Percentiles rank a stretch among this genome's conserved stretches.
These are phyloP conservation scores for Hipparchia sbordonii DNA, from an alignment of 2,888 invertebrate genomes.

Conservation along the genomic window DNA sequence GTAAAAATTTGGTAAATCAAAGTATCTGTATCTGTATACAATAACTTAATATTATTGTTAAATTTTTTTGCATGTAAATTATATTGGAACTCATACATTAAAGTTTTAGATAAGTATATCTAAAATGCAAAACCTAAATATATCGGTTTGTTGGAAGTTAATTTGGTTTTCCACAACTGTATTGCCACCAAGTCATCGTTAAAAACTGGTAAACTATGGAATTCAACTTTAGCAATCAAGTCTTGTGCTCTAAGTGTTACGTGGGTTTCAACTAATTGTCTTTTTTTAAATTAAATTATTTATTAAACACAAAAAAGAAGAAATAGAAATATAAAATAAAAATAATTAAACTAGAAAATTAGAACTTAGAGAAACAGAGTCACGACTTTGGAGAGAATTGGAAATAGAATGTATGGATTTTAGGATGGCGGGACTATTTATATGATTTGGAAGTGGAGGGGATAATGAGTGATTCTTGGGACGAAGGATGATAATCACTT, in stretches of 20 bases:
- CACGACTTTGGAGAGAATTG: no score
- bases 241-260: conserved; percentile 38
- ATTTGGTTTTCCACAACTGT: conserved; percentile 37
- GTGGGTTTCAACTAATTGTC: no score
- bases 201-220: conserved; percentile 51
- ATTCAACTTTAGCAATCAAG: conserved; percentile 47
- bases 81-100: conserved; percentile 45
- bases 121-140: conserved; percentile 22
- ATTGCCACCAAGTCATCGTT: conserved; percentile 50
- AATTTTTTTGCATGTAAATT: conserved; percentile 39
- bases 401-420: no score
- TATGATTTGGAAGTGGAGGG: no score
- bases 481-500: no score
- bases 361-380: no score
- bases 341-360: no score
- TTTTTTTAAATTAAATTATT: no score
- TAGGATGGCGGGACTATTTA: no score
- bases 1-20: conserved; percentile 44
- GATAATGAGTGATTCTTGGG: no score
- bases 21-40: conserved; percentile 39
- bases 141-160: conserved; percentile 41
- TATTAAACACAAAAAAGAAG: no score
- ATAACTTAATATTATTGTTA: conserved; percentile 31
- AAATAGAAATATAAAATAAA: no score
- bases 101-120: conserved; percentile 40